phyloP scores from a whole-genome alignment of 2,888 invertebrate genomes.

The Coleophora flavipennella region DNA sequence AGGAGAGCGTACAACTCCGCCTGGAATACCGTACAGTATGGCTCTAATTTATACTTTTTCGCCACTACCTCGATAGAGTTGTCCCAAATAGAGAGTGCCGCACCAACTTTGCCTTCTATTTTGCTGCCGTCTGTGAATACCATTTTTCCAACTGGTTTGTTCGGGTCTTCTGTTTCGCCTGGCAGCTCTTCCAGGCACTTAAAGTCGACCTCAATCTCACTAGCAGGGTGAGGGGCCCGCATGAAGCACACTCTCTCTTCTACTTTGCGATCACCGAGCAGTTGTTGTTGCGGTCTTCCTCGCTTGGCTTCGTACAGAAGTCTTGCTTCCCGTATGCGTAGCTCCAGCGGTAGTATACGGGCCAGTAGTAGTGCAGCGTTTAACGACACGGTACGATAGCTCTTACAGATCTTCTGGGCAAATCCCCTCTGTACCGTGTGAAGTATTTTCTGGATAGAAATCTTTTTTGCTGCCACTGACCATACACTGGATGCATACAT shows the following conservation, averaged over 20 bases:
- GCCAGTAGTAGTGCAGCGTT: slow-evolving; percentile 6
- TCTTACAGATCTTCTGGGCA: slow-evolving; percentile 2
- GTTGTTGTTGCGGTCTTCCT: not conserved
- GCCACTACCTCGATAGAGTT: slow-evolving; percentile 3
- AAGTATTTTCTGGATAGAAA: not conserved
- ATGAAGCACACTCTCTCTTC: not conserved
- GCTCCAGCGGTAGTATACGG: slow-evolving; percentile 10
- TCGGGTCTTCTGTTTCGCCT: not conserved
- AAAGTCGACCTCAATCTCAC: not conserved
- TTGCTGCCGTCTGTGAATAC: not conserved
- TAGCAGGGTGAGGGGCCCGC: not conserved
- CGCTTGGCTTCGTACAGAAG: not conserved
- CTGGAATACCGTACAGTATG: slow-evolving; percentile 6
- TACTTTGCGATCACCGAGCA: not conserved
- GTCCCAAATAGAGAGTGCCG: slow-evolving; percentile 4
- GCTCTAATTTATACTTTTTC: slow-evolving; percentile 5
- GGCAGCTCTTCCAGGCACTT: not conserved
- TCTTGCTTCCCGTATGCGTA: slow-evolving; percentile 1
- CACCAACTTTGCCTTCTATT: slow-evolving; percentile 1
- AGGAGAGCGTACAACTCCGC: slow-evolving; percentile 5
- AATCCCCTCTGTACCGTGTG: not conserved
- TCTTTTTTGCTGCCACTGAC: not conserved
- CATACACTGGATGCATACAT: not conserved
- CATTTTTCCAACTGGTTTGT: too few relatives aligned
- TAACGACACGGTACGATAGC: slow-evolving; percentile 5